Evolutionary conservation across 2,113 vertebrate genomes (phyloP), one percentile per base, ranked within the genome.

Genomic region (Sinocyclocheilus anophthalmus): DNA sequence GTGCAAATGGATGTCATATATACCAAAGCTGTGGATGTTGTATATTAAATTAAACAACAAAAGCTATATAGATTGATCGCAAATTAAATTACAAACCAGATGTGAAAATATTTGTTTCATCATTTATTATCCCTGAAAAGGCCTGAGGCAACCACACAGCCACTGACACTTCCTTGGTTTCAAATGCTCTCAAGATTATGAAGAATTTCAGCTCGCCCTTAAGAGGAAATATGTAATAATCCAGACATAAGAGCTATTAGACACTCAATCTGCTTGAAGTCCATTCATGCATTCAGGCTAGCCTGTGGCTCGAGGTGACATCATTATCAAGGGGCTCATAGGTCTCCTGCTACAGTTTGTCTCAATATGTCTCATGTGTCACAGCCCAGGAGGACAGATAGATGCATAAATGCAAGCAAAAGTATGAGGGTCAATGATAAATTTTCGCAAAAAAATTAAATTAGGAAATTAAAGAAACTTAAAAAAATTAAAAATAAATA

Each of bases 251-350:
- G 87, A 84, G 75, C 85, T 89, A 67, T 73, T 88, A 87, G 87
- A 90, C 88, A 86, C 84, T 81, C 86, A 88, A 87, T 87, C 90
- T 90, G 87, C 69, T 87, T 85, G 86, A 86, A 87, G 88, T 48
- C 69, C 81, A 80, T 85, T 86, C 85, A 88, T 81, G 85, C 86
- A 5, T 79, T 22, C 53, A 86, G 48, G 33, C 81, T 76, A 22
- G 78, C 67, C 79, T 42, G 59, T 75, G 79, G 79, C 83, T 78
- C 39, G 61, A 69, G 78, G 85, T 88, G 86, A 88, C 87, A 90
- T 90, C 82, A 86, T 87, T 87, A 81, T 86, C 84, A 26, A 39
- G 26, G 72, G 50, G 77, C 77, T 87, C 81, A 84, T 75, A 84
- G 87, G 48, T 83, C 85, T 81, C 84, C 69, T 63, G 79, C 86